Evolutionary conservation across 1,140 invertebrate species (phyloP), one percentile per base, ranked within the genome.

Genomic region (Araneus ventricosus): DNA sequence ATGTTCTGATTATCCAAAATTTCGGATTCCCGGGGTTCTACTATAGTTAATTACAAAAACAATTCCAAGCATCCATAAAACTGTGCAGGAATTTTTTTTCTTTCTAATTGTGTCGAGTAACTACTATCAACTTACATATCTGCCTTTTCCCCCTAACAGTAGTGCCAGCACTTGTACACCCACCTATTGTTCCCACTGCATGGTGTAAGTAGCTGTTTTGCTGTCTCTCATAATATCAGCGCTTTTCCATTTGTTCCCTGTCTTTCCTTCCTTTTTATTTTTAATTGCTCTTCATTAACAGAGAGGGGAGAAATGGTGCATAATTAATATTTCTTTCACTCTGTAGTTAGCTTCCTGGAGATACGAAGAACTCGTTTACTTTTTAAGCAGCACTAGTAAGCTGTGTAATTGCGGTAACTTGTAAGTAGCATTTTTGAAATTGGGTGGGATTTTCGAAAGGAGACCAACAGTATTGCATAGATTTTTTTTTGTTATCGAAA

Each of bases 121-220:
- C 88, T 89, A 84, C 90, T 67, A 30, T 61, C 34, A 86, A 70
- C 88, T 86, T 93, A 45, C 88, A 79, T 84, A 89, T 45, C 89
- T 87, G 88, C 86, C 86, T 87, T 93, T 93, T 93, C 45, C 92
- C 97, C 92, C 59, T 93, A 93, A 96, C 97, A 97, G 97, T 97
- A 96, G 97, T 97, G 96, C 97, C 97, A 96, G 96, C 97, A 96
- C 97, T 97, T 97, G 97, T 97, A 96, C 97, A 97, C 96, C 97
- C 97, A 96, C 97, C 97, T 95, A 97, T 98, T 96, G 97, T 98
- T 95, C 97, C 97, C 95, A 97, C 97, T 95, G 97, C 97, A 95
- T 96, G 96, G 94, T 95, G 95, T 95, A 95, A 95, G 95, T 95
- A 93, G 90, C 88, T 86, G 57, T 94, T 93, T 91, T 93, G 92